Evolutionary conservation across 2,888 invertebrate genomes (phyloP).

Genomic region (Heliconius ethilla): DNA sequence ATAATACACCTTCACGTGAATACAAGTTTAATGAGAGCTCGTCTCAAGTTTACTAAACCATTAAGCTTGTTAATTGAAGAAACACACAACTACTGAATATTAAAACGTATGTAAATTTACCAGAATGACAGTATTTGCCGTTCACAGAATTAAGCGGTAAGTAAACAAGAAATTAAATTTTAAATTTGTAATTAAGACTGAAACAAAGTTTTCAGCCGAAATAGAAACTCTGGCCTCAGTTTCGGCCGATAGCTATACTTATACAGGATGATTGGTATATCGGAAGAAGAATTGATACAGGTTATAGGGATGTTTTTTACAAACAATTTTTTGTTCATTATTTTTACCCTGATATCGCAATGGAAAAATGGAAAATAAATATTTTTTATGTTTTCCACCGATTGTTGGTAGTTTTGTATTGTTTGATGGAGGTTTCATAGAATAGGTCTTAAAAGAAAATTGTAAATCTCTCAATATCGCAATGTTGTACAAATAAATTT

Average conservation of each 20-base stretch:
- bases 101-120: conserved; percentile 26
- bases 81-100: conserved; percentile 23
- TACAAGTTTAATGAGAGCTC: conserved; percentile 21
- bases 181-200: neutral
- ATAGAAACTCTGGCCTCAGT: neutral
- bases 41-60: conserved; percentile 22
- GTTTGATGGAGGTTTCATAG: too few relatives aligned
- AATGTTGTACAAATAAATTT: too few relatives aligned
- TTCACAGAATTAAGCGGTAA: conserved; percentile 10
- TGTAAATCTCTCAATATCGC: too few relatives aligned
- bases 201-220: neutral
- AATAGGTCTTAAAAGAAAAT: too few relatives aligned
- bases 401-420: too few relatives aligned
- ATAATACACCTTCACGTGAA: conserved; percentile 2
- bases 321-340: too few relatives aligned
- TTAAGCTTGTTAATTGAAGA: conserved; percentile 27
- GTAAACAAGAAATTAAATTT: conserved; percentile 2
- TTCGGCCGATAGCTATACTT: neutral
- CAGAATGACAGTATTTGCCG: conserved; percentile 21
- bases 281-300: too few relatives aligned
- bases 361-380: too few relatives aligned
- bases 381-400: too few relatives aligned
- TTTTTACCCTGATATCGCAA: too few relatives aligned
- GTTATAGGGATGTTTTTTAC: too few relatives aligned
- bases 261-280: too few relatives aligned